Evolutionary conservation across 2,113 vertebrate genomes (phyloP).

Genomic region (Centropristis striata): DNA sequence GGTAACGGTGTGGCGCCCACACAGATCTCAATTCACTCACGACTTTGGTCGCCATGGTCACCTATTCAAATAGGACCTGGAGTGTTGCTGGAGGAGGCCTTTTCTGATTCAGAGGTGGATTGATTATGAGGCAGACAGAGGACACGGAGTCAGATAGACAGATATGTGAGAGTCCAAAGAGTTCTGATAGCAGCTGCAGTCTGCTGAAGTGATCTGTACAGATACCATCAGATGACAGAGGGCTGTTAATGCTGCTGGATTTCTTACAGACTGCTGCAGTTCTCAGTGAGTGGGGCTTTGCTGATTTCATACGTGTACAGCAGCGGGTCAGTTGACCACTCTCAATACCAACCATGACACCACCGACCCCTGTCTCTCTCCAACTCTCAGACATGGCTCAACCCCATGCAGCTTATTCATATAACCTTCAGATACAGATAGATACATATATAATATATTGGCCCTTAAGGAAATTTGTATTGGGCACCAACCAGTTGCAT

Average conservation of each 20-base stretch:
- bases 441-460: too few species aligned
- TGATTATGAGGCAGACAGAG: not conserved
- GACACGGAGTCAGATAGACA: not conserved
- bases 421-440: not conserved
- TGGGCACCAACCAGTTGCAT: too few species aligned
- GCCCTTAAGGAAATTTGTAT: too few species aligned
- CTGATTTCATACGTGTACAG: not conserved
- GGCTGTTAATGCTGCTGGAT: not conserved
- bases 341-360: not conserved
- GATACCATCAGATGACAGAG: not conserved
- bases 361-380: not conserved
- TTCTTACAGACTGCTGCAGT: not conserved
- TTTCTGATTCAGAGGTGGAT: constrained; percentile 5
- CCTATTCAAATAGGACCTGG: constrained; percentile 31
- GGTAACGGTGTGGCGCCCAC: constrained; percentile 59
- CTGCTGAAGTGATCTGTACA: not conserved
- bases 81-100: constrained; percentile 35
- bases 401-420: not conserved
- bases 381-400: not conserved
- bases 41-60: constrained; percentile 65
- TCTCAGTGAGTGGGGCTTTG: not conserved
- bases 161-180: not conserved
- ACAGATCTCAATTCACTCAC: constrained; percentile 56
- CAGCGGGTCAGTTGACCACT: not conserved
- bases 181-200: not conserved